Evolutionary conservation across 2,797 vertebrate species (phyloP).

Genomic region (Apodemus agrarius): DNA sequence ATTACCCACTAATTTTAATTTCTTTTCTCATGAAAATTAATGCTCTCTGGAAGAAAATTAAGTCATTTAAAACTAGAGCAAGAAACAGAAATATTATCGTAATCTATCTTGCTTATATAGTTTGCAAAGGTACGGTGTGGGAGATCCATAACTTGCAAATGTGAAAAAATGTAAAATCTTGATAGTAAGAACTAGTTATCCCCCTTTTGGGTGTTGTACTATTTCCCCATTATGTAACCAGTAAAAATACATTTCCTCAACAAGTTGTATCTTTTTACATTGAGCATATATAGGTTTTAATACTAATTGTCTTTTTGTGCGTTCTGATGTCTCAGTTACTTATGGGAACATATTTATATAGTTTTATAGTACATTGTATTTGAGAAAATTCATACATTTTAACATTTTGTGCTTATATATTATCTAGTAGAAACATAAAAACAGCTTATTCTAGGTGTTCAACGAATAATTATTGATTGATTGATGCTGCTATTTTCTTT

Average conservation of each 20-base stretch:
- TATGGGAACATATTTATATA: conserved; percentile 32
- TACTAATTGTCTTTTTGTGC: conserved; percentile 44
- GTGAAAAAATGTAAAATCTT: background rate
- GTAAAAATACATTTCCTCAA: conserved; percentile 48
- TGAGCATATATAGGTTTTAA: conserved; percentile 5
- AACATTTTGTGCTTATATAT: background rate
- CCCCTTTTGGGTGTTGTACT: background rate
- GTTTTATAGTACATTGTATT: conserved; percentile 48
- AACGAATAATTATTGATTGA: conserved; percentile 33
- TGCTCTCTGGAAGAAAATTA: conserved; percentile 54
- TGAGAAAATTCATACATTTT: conserved; percentile 41
- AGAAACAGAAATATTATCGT: conserved; percentile 44
- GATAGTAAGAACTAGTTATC: background rate
- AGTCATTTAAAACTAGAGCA: conserved; percentile 27
- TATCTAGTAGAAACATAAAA: conserved; percentile 36
- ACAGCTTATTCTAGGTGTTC: conserved; percentile 10
- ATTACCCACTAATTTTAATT: conserved; percentile 59
- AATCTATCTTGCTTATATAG: background rate
- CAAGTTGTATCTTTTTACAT: background rate
- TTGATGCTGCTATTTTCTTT: conserved; percentile 10
- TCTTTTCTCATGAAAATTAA: conserved; percentile 66
- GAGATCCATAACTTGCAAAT: conserved; percentile 26
- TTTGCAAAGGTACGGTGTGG: conserved; percentile 30
- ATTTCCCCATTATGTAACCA: conserved; percentile 26
- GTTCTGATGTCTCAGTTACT: conserved; percentile 49